Evolutionary conservation across 2,797 vertebrate species (phyloP).

Genomic region (Danio kyathit): DNA sequence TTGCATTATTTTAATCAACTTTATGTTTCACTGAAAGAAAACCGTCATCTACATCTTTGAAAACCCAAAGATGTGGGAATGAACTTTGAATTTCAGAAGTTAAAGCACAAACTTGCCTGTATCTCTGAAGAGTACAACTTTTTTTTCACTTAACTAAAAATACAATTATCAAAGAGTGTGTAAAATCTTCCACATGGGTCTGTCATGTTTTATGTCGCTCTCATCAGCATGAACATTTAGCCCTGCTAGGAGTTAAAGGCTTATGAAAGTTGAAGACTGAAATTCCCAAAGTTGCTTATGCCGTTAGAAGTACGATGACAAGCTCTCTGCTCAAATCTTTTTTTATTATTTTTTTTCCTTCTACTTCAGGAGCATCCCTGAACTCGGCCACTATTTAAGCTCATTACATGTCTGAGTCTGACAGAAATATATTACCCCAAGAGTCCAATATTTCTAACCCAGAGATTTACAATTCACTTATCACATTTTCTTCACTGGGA

Average conservation of each 20-base stretch:
- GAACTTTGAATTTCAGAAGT: background rate
- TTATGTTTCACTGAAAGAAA: too few species aligned
- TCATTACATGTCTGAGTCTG: conserved; percentile 78
- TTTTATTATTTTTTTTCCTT: conserved; percentile 3
- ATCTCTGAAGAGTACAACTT: conserved; percentile 12
- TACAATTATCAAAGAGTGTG: conserved; percentile 36
- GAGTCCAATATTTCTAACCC: conserved; percentile 67
- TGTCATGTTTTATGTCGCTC: conserved; percentile 63
- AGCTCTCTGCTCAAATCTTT: conserved; percentile 31
- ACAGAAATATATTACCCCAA: conserved; percentile 76
- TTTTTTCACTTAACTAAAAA: conserved; percentile 44
- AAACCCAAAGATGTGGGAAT: too few species aligned
- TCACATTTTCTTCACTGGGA: conserved; percentile 69
- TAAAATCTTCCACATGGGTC: conserved; percentile 71
- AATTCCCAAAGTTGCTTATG: conserved; percentile 71
- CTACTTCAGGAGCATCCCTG: conserved; percentile 44
- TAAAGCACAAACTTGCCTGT: conserved; percentile 22
- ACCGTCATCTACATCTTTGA: too few species aligned
- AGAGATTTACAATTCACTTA: conserved; percentile 74
- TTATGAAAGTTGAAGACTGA: conserved; percentile 70
- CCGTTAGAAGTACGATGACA: conserved; percentile 66
- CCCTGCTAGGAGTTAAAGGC: conserved; percentile 73
- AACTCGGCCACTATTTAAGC: conserved; percentile 74
- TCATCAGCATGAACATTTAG: conserved; percentile 59
- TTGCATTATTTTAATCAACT: too few species aligned